Conservation (phyloP, 2,797 vertebrate genomes). For the Remorina albescens region DNA sequence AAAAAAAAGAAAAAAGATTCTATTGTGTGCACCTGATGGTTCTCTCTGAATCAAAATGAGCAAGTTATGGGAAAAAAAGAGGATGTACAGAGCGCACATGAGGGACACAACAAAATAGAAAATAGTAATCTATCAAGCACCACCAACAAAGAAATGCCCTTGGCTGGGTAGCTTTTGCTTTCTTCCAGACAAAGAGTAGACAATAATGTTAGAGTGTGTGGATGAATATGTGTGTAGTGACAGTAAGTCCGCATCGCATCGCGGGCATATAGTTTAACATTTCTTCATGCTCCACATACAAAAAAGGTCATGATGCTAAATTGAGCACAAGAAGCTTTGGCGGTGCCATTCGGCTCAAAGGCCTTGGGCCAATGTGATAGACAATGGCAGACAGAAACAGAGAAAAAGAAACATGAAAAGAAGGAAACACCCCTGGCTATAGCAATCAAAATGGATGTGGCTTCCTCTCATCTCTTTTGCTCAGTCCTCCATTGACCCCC, state of each 20-base stretch:
- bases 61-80: slow-evolving; percentile 64
- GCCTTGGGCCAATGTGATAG: slow-evolving; percentile 50
- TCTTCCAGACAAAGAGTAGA: slow-evolving; percentile 58
- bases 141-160: slow-evolving; percentile 51
- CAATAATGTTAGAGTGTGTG: slow-evolving; percentile 34
- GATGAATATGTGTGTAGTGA: slow-evolving; percentile 33
- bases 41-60: slow-evolving; percentile 77
- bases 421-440: slow-evolving; percentile 56
- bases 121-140: slow-evolving; percentile 55
- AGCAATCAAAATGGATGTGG: slow-evolving; percentile 70
- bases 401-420: slow-evolving; percentile 18
- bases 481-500: slow-evolving; percentile 49
- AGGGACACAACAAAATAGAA: slow-evolving; percentile 45
- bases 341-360: slow-evolving; percentile 49
- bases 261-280: slow-evolving; percentile 53
- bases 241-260: slow-evolving; percentile 39
- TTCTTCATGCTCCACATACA: slow-evolving; percentile 78
- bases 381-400: slow-evolving; percentile 54
- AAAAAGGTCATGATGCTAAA: slow-evolving; percentile 82
- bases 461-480: slow-evolving; percentile 69
- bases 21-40: slow-evolving; percentile 74
- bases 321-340: slow-evolving; percentile 70
- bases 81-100: slow-evolving; percentile 67
- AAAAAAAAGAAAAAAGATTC: slow-evolving; percentile 42
- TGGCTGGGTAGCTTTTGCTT: slow-evolving; percentile 50